phyloP scores from a whole-genome alignment of 2,113 vertebrate genomes.

The Sinocyclocheilus grahami region DNA sequence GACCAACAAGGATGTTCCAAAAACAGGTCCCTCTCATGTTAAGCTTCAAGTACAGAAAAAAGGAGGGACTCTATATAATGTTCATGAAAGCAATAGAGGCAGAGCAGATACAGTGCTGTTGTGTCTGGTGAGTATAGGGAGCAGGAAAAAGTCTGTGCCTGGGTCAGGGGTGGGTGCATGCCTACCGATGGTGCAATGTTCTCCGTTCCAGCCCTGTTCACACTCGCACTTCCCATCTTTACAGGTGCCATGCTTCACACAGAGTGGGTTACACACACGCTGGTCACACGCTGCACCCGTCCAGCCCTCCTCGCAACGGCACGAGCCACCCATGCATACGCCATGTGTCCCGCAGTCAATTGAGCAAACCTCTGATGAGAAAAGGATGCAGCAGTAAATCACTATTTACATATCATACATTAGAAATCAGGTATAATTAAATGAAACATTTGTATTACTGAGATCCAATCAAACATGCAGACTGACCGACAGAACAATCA shows the following conservation, averaged over 20 bases:
- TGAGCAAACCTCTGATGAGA: slow-evolving; percentile 90
- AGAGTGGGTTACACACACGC: slow-evolving; percentile 96
- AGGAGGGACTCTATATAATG: background rate
- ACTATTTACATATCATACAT: background rate
- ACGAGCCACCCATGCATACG: slow-evolving; percentile 93
- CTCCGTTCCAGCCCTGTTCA: slow-evolving; percentile 99
- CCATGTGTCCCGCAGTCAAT: slow-evolving; percentile 98
- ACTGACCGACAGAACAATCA: slow-evolving; percentile 95
- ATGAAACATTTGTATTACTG: background rate
- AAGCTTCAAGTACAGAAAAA: background rate
- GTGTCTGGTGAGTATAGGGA: background rate
- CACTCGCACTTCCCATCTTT: slow-evolving; percentile 99
- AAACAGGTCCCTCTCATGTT: background rate
- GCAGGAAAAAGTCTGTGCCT: slow-evolving; percentile 83
- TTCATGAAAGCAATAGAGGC: background rate
- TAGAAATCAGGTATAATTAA: background rate
- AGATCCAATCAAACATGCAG: background rate
- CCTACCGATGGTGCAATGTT: slow-evolving; percentile 99
- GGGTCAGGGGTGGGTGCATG: slow-evolving; percentile 84
- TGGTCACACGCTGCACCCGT: slow-evolving; percentile 94
- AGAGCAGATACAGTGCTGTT: background rate
- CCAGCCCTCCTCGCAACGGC: slow-evolving; percentile 98
- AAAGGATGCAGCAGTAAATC: background rate
- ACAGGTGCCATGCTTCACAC: slow-evolving; percentile 98
- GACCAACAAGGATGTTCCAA: background rate